Conservation (phyloP, 2,113 vertebrate genomes). For the Hoplias malabaricus region DNA sequence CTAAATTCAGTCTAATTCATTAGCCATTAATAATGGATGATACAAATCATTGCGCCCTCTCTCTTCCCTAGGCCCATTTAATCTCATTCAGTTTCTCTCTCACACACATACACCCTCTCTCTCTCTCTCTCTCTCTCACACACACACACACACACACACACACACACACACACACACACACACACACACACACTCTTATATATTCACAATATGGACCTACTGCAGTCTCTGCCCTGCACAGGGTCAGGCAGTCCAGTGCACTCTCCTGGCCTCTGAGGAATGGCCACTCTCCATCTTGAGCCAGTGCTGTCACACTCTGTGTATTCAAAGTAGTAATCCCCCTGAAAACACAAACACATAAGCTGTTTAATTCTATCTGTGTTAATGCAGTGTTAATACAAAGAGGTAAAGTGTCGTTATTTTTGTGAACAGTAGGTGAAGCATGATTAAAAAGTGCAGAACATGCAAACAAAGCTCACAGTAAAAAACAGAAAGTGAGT, state of each 20-base stretch:
- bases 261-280: slow-evolving; percentile 79
- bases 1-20: neutral
- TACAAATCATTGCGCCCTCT: neutral
- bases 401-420: neutral
- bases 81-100: no score
- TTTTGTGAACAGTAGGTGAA: neutral
- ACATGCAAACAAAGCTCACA: slow-evolving; percentile 18
- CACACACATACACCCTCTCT: neutral
- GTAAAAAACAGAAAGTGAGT: slow-evolving; percentile 15
- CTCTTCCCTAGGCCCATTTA: neutral
- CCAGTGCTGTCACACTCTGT: slow-evolving; percentile 95
- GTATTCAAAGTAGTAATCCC: slow-evolving; percentile 95
- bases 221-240: slow-evolving; percentile 92
- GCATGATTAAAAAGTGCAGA: neutral
- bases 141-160: neutral
- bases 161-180: neutral
- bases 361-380: slow-evolving; percentile 8
- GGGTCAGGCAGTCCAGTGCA: slow-evolving; percentile 91
- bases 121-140: no score
- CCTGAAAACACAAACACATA: slow-evolving; percentile 73
- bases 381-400: neutral
- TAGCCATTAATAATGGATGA: neutral
- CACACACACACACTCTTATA: neutral
- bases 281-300: slow-evolving; percentile 94
- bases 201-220: slow-evolving; percentile 75